A percentile compares a stretch with the other conserved stretches of the same genome.
Conservation (phyloP, 2,797 vertebrate genomes). For the Lepilemur septentrionalis region DNA sequence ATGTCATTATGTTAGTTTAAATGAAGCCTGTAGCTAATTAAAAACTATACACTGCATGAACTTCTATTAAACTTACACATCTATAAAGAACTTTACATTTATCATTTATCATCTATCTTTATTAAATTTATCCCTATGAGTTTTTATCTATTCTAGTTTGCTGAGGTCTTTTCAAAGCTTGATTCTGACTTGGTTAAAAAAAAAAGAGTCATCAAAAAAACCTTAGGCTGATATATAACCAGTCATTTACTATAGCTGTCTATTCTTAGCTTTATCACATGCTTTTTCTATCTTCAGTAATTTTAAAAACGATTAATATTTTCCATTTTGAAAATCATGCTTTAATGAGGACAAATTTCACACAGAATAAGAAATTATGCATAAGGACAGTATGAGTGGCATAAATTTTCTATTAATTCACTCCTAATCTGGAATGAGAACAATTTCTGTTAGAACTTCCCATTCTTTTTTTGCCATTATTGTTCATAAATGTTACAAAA, state of each 20-base stretch:
- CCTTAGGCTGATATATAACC: constrained; percentile 46
- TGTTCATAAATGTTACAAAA: constrained; percentile 67
- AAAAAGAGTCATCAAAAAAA: neutral
- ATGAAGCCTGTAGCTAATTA: neutral
- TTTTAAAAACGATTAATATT: constrained; percentile 63
- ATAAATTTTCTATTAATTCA: constrained; percentile 61
- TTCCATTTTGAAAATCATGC: constrained; percentile 64
- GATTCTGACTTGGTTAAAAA: constrained; percentile 17
- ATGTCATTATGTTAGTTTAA: neutral
- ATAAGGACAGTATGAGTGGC: constrained; percentile 45
- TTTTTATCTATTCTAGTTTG: constrained; percentile 1
- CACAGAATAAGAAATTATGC: constrained; percentile 63
- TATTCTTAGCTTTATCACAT: constrained; percentile 53
- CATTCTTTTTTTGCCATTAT: constrained; percentile 52
- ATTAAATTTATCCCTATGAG: neutral
- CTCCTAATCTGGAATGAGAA: constrained; percentile 52
- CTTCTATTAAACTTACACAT: neutral
- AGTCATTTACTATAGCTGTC: constrained; percentile 56
- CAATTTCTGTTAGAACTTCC: constrained; percentile 44
- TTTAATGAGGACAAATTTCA: constrained; percentile 66
- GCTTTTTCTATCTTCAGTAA: constrained; percentile 55
- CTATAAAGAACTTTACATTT: constrained; percentile 16
- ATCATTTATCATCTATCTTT: neutral
- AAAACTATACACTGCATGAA: neutral
- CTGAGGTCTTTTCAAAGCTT: constrained; percentile 64